Conservation (phyloP, 2,113 vertebrate genomes). For the Seriola aureovittata region DNA sequence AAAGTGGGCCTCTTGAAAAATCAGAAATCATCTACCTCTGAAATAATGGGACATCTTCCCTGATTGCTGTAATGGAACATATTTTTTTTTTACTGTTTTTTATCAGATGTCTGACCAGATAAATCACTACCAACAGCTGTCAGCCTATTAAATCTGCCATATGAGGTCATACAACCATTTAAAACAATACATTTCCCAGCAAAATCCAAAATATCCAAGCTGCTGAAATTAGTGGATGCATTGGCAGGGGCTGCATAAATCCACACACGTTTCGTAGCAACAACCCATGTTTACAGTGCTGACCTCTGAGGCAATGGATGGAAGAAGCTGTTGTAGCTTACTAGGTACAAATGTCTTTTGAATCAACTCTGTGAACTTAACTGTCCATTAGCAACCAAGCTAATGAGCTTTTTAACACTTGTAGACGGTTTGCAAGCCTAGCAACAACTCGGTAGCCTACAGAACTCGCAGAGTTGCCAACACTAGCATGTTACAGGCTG, state of each 20-base stretch:
- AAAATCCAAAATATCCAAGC: background rate
- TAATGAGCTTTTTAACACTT: too few relatives aligned
- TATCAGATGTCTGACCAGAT: conserved; percentile 27
- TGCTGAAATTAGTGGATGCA: background rate
- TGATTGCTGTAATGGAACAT: conserved; percentile 34
- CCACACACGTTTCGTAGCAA: background rate
- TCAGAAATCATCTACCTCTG: conserved; percentile 45
- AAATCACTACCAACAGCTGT: conserved; percentile 6
- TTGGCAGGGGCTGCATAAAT: background rate
- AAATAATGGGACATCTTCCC: conserved; percentile 35
- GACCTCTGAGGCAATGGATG: background rate
- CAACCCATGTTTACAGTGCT: background rate
- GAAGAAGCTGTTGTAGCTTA: background rate
- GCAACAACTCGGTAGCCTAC: too few relatives aligned
- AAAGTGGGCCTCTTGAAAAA: conserved; percentile 21
- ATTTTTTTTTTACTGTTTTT: conserved; percentile 26
- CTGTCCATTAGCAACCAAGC: background rate
- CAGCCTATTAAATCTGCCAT: conserved; percentile 1
- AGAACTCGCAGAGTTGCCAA: too few relatives aligned
- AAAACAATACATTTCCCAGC: background rate
- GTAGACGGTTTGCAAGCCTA: background rate
- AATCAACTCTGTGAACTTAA: background rate
- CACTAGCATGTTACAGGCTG: too few relatives aligned
- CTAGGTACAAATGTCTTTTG: background rate
- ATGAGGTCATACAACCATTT: background rate